Evolutionary conservation across 2,113 vertebrate genomes (phyloP).

Genomic region (Gadus macrocephalus): DNA sequence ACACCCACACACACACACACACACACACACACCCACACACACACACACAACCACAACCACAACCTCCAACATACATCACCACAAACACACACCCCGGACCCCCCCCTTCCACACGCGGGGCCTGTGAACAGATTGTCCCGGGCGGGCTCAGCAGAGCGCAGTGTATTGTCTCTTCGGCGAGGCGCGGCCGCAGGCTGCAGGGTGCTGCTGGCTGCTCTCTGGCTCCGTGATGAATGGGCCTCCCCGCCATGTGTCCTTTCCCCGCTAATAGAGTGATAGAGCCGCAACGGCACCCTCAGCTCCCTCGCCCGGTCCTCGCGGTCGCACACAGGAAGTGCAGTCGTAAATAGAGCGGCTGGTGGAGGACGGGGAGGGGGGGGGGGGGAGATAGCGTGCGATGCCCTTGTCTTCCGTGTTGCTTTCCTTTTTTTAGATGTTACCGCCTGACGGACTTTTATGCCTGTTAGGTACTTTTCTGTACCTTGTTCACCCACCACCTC

Average conservation of each 20-base stretch:
- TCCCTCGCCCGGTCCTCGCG: conserved; percentile 8
- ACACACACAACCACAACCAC: no score
- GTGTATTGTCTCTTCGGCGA: conserved; percentile 50
- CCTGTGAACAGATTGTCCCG: conserved; percentile 10
- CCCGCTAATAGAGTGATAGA: conserved; percentile 67
- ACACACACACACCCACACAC: not conserved
- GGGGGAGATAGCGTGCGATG: no score
- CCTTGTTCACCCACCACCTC: no score
- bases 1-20: not conserved
- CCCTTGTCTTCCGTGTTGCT: no score
- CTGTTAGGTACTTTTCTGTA: no score
- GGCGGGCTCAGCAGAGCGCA: conserved; percentile 23
- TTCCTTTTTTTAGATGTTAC: no score
- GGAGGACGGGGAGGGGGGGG: no score
- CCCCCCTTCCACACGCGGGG: no score
- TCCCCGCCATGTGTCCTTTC: conserved; percentile 51
- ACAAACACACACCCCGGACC: no score
- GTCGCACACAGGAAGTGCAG: conserved; percentile 47
- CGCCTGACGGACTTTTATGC: no score
- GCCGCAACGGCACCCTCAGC: conserved; percentile 41
- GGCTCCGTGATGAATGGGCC: conserved; percentile 60
- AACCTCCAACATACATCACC: not conserved
- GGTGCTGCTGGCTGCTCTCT: conserved; percentile 29
- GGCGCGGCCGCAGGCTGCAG: not conserved
- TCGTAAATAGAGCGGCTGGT: conserved; percentile 44